Base-by-base conservation (phyloP, 1,140 invertebrate species). In the Melitaea cinxia region DNA sequence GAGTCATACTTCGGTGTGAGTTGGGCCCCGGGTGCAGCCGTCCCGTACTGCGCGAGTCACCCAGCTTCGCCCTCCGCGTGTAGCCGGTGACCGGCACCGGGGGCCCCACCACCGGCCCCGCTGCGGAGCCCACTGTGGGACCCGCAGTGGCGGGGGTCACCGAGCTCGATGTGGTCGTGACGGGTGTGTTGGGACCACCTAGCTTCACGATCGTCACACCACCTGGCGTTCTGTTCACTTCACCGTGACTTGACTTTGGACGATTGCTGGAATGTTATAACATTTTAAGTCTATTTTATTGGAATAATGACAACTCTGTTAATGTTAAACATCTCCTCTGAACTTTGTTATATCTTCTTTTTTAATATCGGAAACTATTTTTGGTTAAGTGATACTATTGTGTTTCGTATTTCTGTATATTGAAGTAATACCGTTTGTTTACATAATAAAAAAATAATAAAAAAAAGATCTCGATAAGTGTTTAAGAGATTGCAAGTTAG, bases 121-220 rank as follows among this genome's bases (percentile, higher is more conserved):
- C 56, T 4, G 61, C 55, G 53, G 68, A 23, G 12, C 58, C 10
- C 52, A 49, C 15, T 64, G 50, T 66, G 45, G 70, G n/a, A 6
- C 57, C 60, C 14, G 72, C 64, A 9, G 72, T 23, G n/a, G 19
- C 91, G 86, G 63, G 50, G 9, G 63, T 47, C 23, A 42, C 54
- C 5, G 59, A 47, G 45, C 57, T 19, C 9, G 45, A 12, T 0
- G 42, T 17, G 9, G 53, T 14, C 26, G 45, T 47, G 0, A 49
- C 49, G 6, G 73, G 37, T 0, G 42, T n/a, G 9, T 37, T 24
- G 65, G 52, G 67, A 3, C 94, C 94, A 14, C 94, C 94, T 7
- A 96, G 91, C 84, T 95, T 95, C 4, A 96, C 95, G 33, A 96
- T 95, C 4, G 95, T 96, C 0, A 96, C 94, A 17, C 95, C 94